Conservation (phyloP, 2,888 invertebrate genomes). For the Synergus umbraculus region DNA sequence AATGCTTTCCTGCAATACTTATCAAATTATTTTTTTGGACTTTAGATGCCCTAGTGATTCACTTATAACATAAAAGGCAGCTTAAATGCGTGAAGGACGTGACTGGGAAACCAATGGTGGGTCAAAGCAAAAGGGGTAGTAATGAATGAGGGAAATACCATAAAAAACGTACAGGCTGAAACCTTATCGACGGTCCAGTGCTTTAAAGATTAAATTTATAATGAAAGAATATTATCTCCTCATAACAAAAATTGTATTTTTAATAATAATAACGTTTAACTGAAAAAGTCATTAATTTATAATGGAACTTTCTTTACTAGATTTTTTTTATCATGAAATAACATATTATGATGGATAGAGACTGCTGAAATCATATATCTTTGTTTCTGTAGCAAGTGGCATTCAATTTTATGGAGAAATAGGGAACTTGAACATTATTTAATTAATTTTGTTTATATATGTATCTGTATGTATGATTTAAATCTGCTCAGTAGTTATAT, state of each 20-base stretch:
- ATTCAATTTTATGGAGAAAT: not conserved
- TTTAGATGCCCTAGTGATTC: not conserved
- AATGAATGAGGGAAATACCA: constrained; percentile 42
- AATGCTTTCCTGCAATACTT: too few relatives aligned
- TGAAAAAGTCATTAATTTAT: not conserved
- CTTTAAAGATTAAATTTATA: constrained; percentile 2
- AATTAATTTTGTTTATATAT: too few relatives aligned
- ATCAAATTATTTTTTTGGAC: not conserved
- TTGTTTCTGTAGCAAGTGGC: not conserved
- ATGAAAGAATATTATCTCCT: not conserved
- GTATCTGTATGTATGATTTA: too few relatives aligned
- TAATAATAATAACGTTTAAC: not conserved
- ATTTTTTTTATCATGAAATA: not conserved
- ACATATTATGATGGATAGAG: constrained; percentile 8
- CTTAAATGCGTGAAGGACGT: constrained; percentile 59
- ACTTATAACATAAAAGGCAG: constrained; percentile 49
- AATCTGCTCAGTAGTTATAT: too few relatives aligned
- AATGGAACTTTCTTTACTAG: not conserved
- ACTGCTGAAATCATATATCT: constrained; percentile 12
- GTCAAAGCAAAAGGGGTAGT: constrained; percentile 53
- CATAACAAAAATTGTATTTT: not conserved
- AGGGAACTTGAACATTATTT: not conserved
- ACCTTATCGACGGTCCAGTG: not conserved
- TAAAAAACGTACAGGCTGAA: constrained; percentile 1
- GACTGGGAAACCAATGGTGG: constrained; percentile 57